Evolutionary conservation across 2,797 vertebrate genomes (phyloP).

Genomic region (Serranus cabrilla): DNA sequence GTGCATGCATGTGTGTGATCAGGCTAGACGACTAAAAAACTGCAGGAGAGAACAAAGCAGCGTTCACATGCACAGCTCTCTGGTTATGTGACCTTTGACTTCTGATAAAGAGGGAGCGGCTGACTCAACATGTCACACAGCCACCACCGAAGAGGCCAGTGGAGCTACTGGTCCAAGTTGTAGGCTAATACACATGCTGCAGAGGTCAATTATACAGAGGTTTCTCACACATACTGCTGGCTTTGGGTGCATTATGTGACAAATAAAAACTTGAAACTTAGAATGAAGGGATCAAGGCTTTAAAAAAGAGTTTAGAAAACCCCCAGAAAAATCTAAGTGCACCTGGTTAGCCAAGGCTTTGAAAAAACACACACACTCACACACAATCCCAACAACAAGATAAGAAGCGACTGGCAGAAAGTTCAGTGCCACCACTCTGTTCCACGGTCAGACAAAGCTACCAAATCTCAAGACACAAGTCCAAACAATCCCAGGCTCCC

Average conservation of each 20-base stretch:
- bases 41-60: conserved; percentile 62
- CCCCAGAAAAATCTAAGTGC: neutral
- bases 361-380: conserved; percentile 14
- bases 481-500: conserved; percentile 73
- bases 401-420: conserved; percentile 43
- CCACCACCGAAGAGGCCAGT: conserved; percentile 10
- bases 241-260: neutral
- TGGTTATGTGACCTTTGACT: conserved; percentile 66
- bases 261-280: neutral
- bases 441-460: conserved; percentile 51
- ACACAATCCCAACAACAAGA: conserved; percentile 33
- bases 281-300: neutral
- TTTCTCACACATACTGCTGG: no score
- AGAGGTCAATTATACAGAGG: no score
- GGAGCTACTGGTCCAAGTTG: neutral
- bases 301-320: neutral
- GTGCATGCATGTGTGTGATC: conserved; percentile 53
- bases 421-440: conserved; percentile 41
- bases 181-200: neutral
- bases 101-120: conserved; percentile 28
- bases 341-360: conserved; percentile 26
- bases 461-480: conserved; percentile 61
- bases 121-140: conserved; percentile 30
- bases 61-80: conserved; percentile 53
- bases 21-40: conserved; percentile 42